Evolutionary conservation across 1,140 invertebrate genomes (phyloP).

Genomic region (Zaprionus nigranus): DNA sequence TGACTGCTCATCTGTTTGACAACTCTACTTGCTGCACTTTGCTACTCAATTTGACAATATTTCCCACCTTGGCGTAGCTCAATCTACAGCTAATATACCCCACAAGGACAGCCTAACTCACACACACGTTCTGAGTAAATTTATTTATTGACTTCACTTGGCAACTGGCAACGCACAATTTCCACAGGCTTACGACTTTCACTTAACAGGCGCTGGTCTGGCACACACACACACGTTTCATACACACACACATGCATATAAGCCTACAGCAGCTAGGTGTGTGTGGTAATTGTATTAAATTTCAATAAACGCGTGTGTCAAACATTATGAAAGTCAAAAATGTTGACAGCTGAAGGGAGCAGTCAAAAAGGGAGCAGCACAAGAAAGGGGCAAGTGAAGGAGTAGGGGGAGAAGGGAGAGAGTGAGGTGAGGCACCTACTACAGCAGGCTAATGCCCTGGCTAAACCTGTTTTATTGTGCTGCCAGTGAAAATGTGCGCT

Average conservation of each 20-base stretch:
- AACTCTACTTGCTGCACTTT: too few species aligned
- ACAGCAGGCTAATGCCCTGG: slow-evolving; percentile 28
- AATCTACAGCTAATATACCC: slow-evolving; percentile 3
- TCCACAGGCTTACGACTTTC: slow-evolving; percentile 66
- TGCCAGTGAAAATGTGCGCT: slow-evolving; percentile 41
- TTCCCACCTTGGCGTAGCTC: not conserved
- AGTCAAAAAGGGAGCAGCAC: not conserved
- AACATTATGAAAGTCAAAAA: slow-evolving; percentile 58
- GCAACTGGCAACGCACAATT: slow-evolving; percentile 43
- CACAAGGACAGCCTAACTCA: not conserved
- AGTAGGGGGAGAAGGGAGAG: not conserved
- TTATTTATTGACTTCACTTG: slow-evolving; percentile 78
- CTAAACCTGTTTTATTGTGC: slow-evolving; percentile 49
- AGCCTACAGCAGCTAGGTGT: slow-evolving; percentile 15
- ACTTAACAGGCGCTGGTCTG: slow-evolving; percentile 20
- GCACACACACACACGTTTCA: slow-evolving; percentile 24
- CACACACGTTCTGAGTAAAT: slow-evolving; percentile 52
- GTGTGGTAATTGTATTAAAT: slow-evolving; percentile 77
- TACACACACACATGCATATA: not conserved
- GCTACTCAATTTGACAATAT: not conserved
- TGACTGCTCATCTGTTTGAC: too few species aligned
- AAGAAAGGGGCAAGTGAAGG: not conserved
- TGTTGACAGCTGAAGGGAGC: slow-evolving; percentile 18
- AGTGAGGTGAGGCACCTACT: slow-evolving; percentile 2
- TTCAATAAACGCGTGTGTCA: slow-evolving; percentile 65